These are phyloP conservation scores for Geotrypetes seraphini DNA, from an alignment of 2,797 vertebrate genomes.

Conservation along the genomic window DNA sequence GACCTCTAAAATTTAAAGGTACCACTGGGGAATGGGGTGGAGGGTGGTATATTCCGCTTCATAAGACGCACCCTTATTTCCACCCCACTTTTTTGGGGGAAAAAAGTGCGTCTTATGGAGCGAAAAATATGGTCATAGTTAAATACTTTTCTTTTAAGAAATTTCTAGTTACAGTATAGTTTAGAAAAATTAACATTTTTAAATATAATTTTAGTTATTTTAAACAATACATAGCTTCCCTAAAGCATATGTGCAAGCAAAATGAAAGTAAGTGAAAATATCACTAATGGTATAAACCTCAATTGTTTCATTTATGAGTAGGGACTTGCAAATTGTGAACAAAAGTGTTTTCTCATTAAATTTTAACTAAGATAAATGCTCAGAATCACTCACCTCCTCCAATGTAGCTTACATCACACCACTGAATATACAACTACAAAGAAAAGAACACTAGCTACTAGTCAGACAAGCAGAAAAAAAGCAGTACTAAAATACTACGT, in stretches of 20 bases:
- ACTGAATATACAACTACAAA: constrained; percentile 87
- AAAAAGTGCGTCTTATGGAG: too few relatives aligned
- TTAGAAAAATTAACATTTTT: constrained; percentile 35
- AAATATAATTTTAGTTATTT: constrained; percentile 34
- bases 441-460: constrained; percentile 41
- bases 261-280: constrained; percentile 65
- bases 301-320: constrained; percentile 94
- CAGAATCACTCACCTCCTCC: constrained; percentile 73
- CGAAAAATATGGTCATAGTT: too few relatives aligned
- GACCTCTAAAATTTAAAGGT: too few relatives aligned
- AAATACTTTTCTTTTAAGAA: constrained; percentile 2
- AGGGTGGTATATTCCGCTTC: too few relatives aligned
- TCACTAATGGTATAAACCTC: constrained; percentile 70
- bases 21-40: too few relatives aligned
- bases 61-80: too few relatives aligned
- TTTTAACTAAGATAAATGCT: constrained; percentile 93
- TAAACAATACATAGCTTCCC: constrained; percentile 48
- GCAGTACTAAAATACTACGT: too few relatives aligned
- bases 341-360: constrained; percentile 87
- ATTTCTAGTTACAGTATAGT: constrained; percentile 17
- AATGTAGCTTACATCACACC: constrained; percentile 92
- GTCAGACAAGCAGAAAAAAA: neutral
- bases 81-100: too few relatives aligned
- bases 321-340: constrained; percentile 71
- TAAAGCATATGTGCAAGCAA: constrained; percentile 58